Evolutionary conservation across 2,797 vertebrate genomes (phyloP).

Genomic region (Onychomys torridus): DNA sequence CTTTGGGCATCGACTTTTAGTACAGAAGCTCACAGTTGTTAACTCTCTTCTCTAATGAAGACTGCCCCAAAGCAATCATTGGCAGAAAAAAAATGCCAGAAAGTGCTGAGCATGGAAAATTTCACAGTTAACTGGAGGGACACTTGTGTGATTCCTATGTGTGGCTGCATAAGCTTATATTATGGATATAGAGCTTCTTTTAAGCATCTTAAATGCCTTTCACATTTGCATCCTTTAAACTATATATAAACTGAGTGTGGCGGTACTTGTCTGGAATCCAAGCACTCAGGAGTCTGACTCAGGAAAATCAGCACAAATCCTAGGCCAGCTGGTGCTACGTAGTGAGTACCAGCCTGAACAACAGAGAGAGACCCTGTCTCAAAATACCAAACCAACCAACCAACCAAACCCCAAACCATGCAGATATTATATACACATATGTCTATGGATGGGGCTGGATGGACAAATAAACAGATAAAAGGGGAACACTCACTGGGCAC

Average conservation of each 20-base stretch:
- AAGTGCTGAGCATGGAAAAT: not conserved
- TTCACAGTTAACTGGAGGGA: not conserved
- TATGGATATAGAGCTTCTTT: not conserved
- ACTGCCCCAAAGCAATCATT: not conserved
- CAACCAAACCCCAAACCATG: not conserved
- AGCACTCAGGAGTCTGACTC: not conserved
- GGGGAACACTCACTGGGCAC: not conserved
- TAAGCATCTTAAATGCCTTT: constrained; percentile 45
- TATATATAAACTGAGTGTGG: not conserved
- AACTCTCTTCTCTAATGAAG: not conserved
- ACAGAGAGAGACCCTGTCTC: not conserved
- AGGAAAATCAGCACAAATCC: not conserved
- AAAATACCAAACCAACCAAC: not conserved
- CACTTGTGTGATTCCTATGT: not conserved
- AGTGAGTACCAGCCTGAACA: not conserved
- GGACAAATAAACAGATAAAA: not conserved
- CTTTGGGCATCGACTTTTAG: not conserved
- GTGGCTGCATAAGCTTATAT: not conserved
- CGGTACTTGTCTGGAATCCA: not conserved
- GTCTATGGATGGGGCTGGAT: not conserved
- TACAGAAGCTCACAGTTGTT: not conserved
- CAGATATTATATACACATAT: not conserved
- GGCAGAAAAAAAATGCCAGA: not conserved
- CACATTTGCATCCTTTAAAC: not conserved
- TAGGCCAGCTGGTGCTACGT: not conserved